Evolutionary conservation across 2,888 invertebrate genomes (phyloP).

Genomic region (Ditula angustiorana): DNA sequence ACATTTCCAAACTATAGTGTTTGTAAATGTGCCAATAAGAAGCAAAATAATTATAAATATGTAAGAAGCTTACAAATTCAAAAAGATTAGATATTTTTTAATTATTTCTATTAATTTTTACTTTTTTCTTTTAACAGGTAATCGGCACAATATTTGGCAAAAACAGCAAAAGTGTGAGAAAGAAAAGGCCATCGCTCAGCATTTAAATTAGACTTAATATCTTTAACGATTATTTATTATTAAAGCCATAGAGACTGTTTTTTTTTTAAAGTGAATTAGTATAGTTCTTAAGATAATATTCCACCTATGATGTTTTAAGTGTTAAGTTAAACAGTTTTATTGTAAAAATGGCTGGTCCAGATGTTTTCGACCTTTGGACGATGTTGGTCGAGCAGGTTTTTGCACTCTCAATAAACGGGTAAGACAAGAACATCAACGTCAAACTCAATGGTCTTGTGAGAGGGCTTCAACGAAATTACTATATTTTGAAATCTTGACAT

Average conservation of each 20-base stretch:
- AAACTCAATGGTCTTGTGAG: conserved; percentile 17
- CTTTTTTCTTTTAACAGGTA: conserved; percentile 63
- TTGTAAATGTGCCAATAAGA: no score
- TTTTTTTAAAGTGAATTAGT: conserved; percentile 49
- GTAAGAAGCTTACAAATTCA: no score
- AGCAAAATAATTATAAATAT: no score
- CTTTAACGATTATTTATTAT: conserved; percentile 52
- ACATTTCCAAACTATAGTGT: no score
- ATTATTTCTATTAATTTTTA: not conserved
- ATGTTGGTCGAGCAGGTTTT: conserved; percentile 25
- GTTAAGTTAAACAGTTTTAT: conserved; percentile 3
- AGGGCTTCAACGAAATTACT: conserved; percentile 15
- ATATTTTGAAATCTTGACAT: conserved; percentile 21
- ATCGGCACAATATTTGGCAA: conserved; percentile 93
- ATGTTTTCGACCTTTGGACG: conserved; percentile 26
- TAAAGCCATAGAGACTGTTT: conserved; percentile 75
- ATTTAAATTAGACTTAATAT: conserved; percentile 81
- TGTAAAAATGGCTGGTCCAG: conserved; percentile 1
- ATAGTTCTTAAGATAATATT: conserved; percentile 41
- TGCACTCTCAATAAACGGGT: conserved; percentile 32
- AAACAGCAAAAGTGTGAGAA: conserved; percentile 90
- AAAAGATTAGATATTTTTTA: not conserved
- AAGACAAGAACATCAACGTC: conserved; percentile 30
- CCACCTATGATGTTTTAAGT: conserved; percentile 20
- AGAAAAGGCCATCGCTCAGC: conserved; percentile 91